phyloP scores from a whole-genome alignment of 2,797 vertebrate genomes.

The Crypturellus tataupa region DNA sequence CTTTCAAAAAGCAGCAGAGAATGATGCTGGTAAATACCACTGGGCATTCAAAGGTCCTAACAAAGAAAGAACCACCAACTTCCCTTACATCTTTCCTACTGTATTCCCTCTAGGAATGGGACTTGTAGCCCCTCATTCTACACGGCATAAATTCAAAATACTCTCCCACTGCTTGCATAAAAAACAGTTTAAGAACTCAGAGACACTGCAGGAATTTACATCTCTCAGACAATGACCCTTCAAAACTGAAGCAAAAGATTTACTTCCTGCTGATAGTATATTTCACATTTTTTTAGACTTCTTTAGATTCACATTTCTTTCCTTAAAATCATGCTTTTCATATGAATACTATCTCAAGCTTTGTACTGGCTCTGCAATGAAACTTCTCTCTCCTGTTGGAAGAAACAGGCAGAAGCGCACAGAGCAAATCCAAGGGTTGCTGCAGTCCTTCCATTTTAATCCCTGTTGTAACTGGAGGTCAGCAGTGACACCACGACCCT shows the following conservation, averaged over 20 bases:
- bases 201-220: background rate
- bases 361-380: background rate
- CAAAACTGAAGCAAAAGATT: background rate
- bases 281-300: background rate
- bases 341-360: background rate
- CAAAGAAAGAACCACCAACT: background rate
- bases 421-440: rapidly evolving
- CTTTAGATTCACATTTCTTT: too few relatives aligned
- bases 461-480: background rate
- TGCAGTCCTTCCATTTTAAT: background rate
- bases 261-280: background rate
- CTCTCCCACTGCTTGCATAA: background rate
- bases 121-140: slow-evolving; percentile 40
- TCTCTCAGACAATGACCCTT: background rate
- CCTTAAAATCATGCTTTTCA: background rate
- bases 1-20: slow-evolving; percentile 6
- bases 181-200: background rate
- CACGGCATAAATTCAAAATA: slow-evolving; percentile 23
- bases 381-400: too few relatives aligned
- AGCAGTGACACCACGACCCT: background rate
- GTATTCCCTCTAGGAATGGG: slow-evolving; percentile 15
- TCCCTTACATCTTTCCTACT: slow-evolving; percentile 54
- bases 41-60: slow-evolving; percentile 43
- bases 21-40: slow-evolving; percentile 39
- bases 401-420: background rate